Percentiles rank a stretch among this genome's conserved stretches.
Evolutionary conservation across 2,888 invertebrate genomes (phyloP).

Genomic region (Minunthozetes semirufus): DNA sequence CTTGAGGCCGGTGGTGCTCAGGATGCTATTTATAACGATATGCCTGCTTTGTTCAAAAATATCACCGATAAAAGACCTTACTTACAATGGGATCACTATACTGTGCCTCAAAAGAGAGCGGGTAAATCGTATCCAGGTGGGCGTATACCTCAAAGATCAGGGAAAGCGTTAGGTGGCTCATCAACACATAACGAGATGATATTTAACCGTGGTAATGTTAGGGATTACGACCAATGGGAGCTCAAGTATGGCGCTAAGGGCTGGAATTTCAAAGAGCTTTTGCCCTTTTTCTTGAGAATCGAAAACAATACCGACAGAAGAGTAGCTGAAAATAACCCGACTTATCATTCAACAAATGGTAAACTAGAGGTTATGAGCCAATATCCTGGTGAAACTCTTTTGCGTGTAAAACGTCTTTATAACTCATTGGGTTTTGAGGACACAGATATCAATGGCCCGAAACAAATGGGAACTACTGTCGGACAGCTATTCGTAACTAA

Average conservation of each 20-base stretch:
- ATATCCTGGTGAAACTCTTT: no score
- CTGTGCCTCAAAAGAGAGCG: neutral
- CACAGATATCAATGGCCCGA: slow-evolving; percentile 18
- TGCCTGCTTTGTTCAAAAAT: neutral
- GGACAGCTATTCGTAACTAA: neutral
- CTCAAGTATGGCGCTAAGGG: slow-evolving; percentile 21
- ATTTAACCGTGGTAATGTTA: slow-evolving; percentile 22
- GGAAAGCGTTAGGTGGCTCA: slow-evolving; percentile 19
- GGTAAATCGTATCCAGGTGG: slow-evolving; percentile 16
- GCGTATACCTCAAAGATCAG: neutral
- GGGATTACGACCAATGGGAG: slow-evolving; percentile 30
- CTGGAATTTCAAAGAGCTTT: slow-evolving; percentile 15
- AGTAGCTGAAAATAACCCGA: slow-evolving; percentile 11
- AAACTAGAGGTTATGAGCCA: no score
- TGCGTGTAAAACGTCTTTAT: no score
- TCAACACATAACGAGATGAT: slow-evolving; percentile 29
- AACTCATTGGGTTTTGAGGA: slow-evolving; percentile 9
- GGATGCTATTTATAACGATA: neutral
- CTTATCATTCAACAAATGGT: slow-evolving; percentile 21
- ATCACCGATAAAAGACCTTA: neutral
- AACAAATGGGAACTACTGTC: slow-evolving; percentile 15
- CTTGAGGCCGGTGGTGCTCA: neutral
- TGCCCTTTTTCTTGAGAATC: neutral
- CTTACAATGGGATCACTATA: slow-evolving; percentile 20
- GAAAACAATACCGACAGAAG: slow-evolving; percentile 30